Percentiles rank a stretch among this genome's conserved stretches.
phyloP scores from a whole-genome alignment of 2,888 invertebrate genomes.

The Drosophila imparisetae region DNA sequence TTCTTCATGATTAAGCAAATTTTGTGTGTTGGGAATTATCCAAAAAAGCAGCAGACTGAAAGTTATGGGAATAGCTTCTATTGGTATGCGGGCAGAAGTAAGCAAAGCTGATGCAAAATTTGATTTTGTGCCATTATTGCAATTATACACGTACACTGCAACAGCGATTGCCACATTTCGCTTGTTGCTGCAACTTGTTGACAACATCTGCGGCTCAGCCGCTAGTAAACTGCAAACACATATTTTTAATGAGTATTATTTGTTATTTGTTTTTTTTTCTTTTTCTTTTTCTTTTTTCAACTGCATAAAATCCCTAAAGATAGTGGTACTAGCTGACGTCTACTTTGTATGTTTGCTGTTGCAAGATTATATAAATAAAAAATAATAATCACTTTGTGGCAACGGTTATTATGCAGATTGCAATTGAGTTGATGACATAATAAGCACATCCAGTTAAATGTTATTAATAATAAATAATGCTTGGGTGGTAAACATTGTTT shows the following conservation, averaged over 20 bases:
- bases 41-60: conserved; percentile 1
- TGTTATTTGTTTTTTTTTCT: conserved; percentile 6
- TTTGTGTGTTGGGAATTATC: conserved; percentile 51
- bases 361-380: conserved; percentile 27
- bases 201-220: conserved; percentile 31
- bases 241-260: conserved; percentile 58
- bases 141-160: conserved; percentile 30
- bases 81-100: conserved; percentile 30
- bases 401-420: background rate
- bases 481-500: background rate
- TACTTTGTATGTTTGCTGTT: conserved; percentile 31
- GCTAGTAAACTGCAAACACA: conserved; percentile 53
- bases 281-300: conserved; percentile 19
- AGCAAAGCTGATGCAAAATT: conserved; percentile 42
- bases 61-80: conserved; percentile 35
- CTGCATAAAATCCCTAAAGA: conserved; percentile 33
- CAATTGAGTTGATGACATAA: background rate
- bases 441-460: background rate
- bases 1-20: conserved; percentile 47
- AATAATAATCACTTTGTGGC: background rate
- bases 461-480: background rate
- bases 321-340: conserved; percentile 47
- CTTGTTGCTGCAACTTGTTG: conserved; percentile 63
- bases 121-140: conserved; percentile 36
- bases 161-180: conserved; percentile 54